Evolutionary conservation across 2,797 vertebrate species (phyloP).

Genomic region (Tarsius wallacei): DNA sequence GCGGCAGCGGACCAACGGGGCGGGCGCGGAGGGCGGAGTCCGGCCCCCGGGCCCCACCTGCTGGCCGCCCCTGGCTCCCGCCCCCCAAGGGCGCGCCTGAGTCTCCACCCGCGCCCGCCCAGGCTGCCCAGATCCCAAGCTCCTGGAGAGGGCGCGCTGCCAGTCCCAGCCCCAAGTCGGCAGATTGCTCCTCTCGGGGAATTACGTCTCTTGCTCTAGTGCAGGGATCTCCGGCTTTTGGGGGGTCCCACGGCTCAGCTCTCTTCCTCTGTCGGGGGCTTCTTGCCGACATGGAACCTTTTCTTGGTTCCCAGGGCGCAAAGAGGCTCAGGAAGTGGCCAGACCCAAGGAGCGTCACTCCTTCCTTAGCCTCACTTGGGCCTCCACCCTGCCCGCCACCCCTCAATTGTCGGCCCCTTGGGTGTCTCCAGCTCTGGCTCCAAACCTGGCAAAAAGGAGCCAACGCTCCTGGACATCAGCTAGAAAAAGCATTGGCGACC

Average conservation of each 20-base stretch:
- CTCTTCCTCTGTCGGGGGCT: not conserved
- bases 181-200: not conserved
- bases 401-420: not conserved
- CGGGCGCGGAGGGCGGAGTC: slow-evolving; percentile 84
- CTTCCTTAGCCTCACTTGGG: slow-evolving; percentile 43
- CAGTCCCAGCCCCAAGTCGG: not conserved
- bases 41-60: slow-evolving; percentile 78
- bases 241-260: not conserved
- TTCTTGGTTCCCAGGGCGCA: not conserved
- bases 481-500: not conserved
- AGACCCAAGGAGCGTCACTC: not conserved
- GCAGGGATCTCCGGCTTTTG: not conserved
- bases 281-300: not conserved
- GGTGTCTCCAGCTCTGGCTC: not conserved
- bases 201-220: not conserved
- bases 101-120: not conserved
- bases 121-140: not conserved
- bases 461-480: not conserved
- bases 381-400: not conserved
- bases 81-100: not conserved
- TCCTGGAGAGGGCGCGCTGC: not conserved
- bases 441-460: not conserved
- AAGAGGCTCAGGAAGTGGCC: not conserved
- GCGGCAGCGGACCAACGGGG: slow-evolving; percentile 80
- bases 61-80: slow-evolving; percentile 25